Base-by-base conservation (phyloP, 2,113 vertebrate genomes). In the Alouatta palliata region DNA sequence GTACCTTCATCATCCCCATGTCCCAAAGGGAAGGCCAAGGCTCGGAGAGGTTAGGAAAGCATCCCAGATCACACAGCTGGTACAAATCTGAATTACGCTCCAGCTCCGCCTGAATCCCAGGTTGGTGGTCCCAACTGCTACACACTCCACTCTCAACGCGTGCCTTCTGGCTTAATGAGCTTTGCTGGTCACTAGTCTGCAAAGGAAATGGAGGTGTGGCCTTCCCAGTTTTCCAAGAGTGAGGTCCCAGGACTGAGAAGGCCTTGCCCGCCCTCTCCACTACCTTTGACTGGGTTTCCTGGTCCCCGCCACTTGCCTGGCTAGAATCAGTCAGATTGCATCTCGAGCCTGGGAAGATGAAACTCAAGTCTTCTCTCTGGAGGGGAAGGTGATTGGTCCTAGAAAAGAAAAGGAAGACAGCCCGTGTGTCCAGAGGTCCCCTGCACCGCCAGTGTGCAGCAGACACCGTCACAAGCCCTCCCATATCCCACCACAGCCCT, bases 1-100 rank as follows among this genome's bases (percentile, higher is more conserved):
- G 30, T n/a, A n/a, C 49, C 20, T 11, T 3, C 37, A 1, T 49
- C n/a, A 23, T 5, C 3, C 9, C n/a, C 6, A 1, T 1, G 21
- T 25, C 32, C 43, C 32, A 64, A 43, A 49, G n/a, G 43, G 52
- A 70, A 61, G 25, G 43, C 3, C 32, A 91, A 27, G 8, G 20
- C 64, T 86, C 40, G 73, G n/a, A 43, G 21, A 54, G 79, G 56
- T 49, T 8, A 86, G 25, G 32, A 64, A 64, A 9, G 43, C 6
- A 6, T 40, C 35, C 30, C 12, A 43, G n/a, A 11, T 87, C 75
- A 87, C 52, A 54, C 32, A 25, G 68, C 16, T 35, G 47, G n/a
- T 43, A 54, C 21, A 12, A 73, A 81, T 8, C 66, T 32, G 35
- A 64, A 35, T 16, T 45, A 35, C 25, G 8, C 37, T 25, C 54